Evolutionary conservation across 2,888 invertebrate genomes (phyloP).

Genomic region (Drosophila kuntzei): DNA sequence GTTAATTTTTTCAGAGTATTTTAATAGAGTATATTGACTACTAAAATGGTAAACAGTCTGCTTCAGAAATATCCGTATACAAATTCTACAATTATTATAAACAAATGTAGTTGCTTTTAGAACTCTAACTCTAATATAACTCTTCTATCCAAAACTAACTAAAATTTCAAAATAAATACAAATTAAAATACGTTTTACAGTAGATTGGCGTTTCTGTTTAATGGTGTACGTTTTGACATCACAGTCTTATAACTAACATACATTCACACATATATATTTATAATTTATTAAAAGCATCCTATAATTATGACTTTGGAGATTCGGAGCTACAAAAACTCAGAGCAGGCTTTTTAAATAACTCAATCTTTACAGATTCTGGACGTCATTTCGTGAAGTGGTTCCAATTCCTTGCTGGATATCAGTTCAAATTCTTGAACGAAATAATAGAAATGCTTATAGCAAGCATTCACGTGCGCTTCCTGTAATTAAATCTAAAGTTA

Average conservation of each 20-base stretch:
- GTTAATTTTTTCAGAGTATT: no score
- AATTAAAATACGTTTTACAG: background rate
- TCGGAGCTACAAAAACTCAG: conserved; percentile 28
- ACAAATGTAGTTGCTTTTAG: no score
- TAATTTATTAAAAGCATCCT: conserved; percentile 48
- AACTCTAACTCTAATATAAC: no score
- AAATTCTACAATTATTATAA: no score
- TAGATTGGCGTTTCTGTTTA: conserved; percentile 38
- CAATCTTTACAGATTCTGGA: conserved; percentile 88
- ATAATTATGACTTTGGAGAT: conserved; percentile 57
- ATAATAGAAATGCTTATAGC: conserved; percentile 97
- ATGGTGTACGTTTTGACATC: conserved; percentile 49
- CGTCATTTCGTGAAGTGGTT: conserved; percentile 93
- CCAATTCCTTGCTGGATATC: conserved; percentile 93
- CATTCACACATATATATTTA: conserved; percentile 36
- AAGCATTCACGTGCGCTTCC: conserved; percentile 96
- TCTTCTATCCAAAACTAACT: background rate
- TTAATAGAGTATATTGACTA: background rate
- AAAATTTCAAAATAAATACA: background rate
- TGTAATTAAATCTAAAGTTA: conserved; percentile 36
- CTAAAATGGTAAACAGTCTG: background rate
- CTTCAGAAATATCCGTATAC: no score
- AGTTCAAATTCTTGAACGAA: conserved; percentile 95
- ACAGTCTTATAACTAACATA: conserved; percentile 54
- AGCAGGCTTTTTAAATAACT: conserved; percentile 8